Evolutionary conservation across 2,113 vertebrate species (phyloP).

Genomic region (Ursus arctos): DNA sequence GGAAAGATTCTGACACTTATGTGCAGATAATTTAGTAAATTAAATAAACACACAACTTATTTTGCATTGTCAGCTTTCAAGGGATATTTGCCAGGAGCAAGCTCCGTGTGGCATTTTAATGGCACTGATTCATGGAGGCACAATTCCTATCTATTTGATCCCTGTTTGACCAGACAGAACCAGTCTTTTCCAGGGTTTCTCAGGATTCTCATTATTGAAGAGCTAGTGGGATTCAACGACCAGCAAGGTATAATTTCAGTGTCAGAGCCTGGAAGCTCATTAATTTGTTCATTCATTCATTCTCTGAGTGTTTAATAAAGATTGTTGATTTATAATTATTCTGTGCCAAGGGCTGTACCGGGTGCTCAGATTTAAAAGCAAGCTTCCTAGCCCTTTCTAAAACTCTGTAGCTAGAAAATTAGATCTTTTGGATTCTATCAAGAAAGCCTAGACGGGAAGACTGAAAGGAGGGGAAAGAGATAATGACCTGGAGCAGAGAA

Average conservation of each 20-base stretch:
- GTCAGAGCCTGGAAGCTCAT: background rate
- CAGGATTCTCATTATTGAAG: background rate
- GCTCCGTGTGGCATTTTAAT: background rate
- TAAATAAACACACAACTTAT: background rate
- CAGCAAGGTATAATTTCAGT: background rate
- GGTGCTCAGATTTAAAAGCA: background rate
- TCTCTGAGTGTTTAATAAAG: background rate
- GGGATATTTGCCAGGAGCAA: background rate
- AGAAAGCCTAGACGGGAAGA: background rate
- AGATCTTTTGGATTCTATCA: background rate
- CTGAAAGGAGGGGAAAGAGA: background rate
- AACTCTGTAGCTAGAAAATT: background rate
- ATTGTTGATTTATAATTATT: background rate
- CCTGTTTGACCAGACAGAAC: background rate
- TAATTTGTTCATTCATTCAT: background rate
- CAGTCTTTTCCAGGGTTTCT: background rate
- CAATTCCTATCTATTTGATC: background rate
- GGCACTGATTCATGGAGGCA: background rate
- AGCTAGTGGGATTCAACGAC: background rate
- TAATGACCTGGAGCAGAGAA: background rate
- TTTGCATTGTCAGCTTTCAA: background rate
- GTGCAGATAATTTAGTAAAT: conserved; percentile 2
- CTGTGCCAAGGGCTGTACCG: background rate
- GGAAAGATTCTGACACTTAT: background rate
- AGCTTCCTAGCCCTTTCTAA: background rate